These are phyloP conservation scores for Cactoblastis cactorum DNA, from an alignment of 2,888 invertebrate species.

Conservation along the genomic window DNA sequence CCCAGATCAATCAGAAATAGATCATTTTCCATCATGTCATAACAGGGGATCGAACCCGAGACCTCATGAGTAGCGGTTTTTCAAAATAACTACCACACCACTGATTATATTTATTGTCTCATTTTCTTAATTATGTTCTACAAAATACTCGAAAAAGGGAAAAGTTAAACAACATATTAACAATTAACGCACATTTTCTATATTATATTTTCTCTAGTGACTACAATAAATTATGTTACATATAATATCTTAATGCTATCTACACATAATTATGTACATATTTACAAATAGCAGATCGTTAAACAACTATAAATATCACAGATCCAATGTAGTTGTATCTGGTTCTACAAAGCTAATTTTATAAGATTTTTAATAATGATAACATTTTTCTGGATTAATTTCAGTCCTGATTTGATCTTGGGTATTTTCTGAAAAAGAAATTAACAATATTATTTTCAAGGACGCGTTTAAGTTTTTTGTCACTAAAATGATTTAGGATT, in stretches of 20 bases:
- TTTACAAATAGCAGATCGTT: slow-evolving; percentile 38
- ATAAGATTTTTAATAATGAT: neutral
- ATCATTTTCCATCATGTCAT: no score
- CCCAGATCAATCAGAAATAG: no score
- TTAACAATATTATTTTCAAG: neutral
- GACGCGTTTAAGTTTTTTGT: neutral
- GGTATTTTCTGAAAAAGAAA: slow-evolving; percentile 15
- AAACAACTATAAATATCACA: slow-evolving; percentile 59
- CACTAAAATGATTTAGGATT: neutral
- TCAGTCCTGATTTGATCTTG: slow-evolving; percentile 1
- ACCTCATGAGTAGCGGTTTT: no score
- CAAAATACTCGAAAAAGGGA: neutral
- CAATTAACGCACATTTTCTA: slow-evolving; percentile 51
- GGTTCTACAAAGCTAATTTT: slow-evolving; percentile 29
- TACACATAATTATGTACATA: slow-evolving; percentile 47
- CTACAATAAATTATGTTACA: slow-evolving; percentile 53
- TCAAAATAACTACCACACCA: no score
- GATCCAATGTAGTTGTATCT: slow-evolving; percentile 30
- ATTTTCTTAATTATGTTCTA: no score
- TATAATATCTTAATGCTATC: slow-evolving; percentile 32
- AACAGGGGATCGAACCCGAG: no score
- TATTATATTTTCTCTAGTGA: slow-evolving; percentile 47
- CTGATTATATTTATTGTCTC: no score
- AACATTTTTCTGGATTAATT: neutral
- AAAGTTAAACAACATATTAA: slow-evolving; percentile 24